phyloP scores from a whole-genome alignment of 2,797 vertebrate species.

The Botia almorhae region DNA sequence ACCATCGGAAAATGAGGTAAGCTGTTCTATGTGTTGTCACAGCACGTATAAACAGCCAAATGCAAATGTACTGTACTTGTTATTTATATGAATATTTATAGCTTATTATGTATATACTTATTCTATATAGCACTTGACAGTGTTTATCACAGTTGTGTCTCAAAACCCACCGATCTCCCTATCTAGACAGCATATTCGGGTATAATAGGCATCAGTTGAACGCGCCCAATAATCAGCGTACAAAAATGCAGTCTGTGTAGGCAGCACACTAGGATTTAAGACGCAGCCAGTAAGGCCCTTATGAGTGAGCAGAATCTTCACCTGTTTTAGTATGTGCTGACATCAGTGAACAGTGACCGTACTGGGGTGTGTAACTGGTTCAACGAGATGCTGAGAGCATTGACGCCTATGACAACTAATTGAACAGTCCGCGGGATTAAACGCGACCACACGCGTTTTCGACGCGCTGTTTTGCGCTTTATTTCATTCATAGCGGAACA shows the following conservation, averaged over 20 bases:
- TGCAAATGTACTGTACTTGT: neutral
- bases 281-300: slow-evolving; percentile 8
- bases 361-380: slow-evolving; percentile 26
- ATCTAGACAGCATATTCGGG: neutral
- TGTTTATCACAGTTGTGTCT: neutral
- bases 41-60: slow-evolving; percentile 32
- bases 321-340: slow-evolving; percentile 40
- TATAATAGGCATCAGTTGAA: neutral
- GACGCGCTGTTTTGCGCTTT: neutral
- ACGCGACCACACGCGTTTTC: neutral
- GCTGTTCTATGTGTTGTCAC: slow-evolving; percentile 69
- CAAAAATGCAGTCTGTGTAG: neutral
- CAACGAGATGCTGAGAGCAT: slow-evolving; percentile 3
- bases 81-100: neutral
- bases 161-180: slow-evolving; percentile 14
- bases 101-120: neutral
- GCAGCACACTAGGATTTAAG: neutral
- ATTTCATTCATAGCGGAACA: neutral
- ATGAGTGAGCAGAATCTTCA: slow-evolving; percentile 20
- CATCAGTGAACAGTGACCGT: neutral
- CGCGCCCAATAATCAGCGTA: neutral
- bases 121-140: slow-evolving; percentile 6
- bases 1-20: slow-evolving; percentile 81
- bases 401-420: neutral
- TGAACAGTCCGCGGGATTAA: neutral